Percentiles rank a stretch among this genome's conserved stretches.
phyloP scores from a whole-genome alignment of 2,113 vertebrate genomes.

The Gorsachius goisagi region DNA sequence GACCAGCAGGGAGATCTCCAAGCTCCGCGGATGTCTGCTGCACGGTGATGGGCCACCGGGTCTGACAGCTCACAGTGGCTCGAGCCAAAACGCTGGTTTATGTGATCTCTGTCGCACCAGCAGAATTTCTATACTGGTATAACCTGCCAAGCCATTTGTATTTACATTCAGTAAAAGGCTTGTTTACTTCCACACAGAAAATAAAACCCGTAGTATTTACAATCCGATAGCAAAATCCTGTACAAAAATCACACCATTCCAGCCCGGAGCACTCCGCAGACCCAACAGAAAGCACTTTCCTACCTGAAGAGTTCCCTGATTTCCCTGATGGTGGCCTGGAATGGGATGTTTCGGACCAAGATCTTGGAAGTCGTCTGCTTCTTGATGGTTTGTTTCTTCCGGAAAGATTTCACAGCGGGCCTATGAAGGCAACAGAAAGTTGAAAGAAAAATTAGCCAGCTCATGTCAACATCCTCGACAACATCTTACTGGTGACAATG shows the following conservation, averaged over 20 bases:
- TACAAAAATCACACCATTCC: not conserved
- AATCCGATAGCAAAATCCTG: accelerated
- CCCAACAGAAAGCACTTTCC: not conserved
- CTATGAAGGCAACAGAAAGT: slow-evolving; percentile 49
- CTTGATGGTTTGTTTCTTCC: slow-evolving; percentile 82
- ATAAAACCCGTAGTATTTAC: not conserved
- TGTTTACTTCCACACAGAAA: not conserved
- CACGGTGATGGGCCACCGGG: accelerated
- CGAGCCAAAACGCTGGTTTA: not conserved
- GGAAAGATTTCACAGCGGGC: slow-evolving; percentile 53
- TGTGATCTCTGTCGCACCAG: not conserved
- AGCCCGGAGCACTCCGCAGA: accelerated
- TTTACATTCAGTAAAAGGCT: not conserved
- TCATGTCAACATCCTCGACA: accelerated
- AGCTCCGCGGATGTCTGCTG: not conserved
- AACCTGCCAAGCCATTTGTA: not conserved
- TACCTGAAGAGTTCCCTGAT: slow-evolving; percentile 95
- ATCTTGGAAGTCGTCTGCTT: slow-evolving; percentile 94
- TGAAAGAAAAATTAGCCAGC: not conserved
- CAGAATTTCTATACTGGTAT: not conserved
- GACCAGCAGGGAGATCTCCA: accelerated
- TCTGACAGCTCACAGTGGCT: not conserved
- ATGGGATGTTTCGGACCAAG: slow-evolving; percentile 93
- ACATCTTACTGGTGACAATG: not conserved
- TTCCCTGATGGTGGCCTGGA: slow-evolving; percentile 88